Evolutionary conservation across 2,113 vertebrate genomes (phyloP).

Genomic region (Zosterops japonicus): DNA sequence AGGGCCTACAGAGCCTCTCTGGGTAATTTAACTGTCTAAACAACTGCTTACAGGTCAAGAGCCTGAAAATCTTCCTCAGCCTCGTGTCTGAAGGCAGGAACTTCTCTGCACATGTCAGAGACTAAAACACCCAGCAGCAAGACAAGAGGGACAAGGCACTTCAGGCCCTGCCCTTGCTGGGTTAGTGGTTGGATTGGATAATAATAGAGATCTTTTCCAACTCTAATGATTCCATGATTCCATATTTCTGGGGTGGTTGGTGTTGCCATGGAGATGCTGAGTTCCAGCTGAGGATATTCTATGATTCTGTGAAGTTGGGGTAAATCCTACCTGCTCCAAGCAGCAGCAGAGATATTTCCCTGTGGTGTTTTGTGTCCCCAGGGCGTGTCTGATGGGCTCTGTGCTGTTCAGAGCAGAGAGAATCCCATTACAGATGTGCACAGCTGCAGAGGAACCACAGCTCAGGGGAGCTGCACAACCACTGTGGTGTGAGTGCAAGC

Average conservation of each 20-base stretch:
- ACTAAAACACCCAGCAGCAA: not conserved
- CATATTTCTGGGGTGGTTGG: rapidly evolving
- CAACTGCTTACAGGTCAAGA: not conserved
- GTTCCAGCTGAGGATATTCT: not conserved
- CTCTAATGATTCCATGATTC: not conserved
- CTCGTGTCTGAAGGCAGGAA: not conserved
- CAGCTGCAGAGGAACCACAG: not conserved
- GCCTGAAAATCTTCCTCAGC: not conserved
- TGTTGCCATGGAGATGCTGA: rapidly evolving
- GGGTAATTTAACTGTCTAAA: not conserved
- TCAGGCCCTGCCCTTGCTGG: not conserved
- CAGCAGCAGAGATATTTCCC: not conserved
- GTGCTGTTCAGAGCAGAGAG: not conserved
- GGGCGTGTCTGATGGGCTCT: not conserved
- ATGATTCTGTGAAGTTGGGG: not conserved
- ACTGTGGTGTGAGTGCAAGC: not conserved
- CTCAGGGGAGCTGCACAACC: not conserved
- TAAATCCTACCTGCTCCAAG: not conserved
- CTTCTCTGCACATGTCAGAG: not conserved
- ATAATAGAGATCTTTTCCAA: not conserved
- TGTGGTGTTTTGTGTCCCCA: not conserved
- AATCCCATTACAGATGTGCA: rapidly evolving
- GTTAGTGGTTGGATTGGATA: rapidly evolving
- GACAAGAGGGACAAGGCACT: not conserved
- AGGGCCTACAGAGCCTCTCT: not conserved